Percentiles rank a stretch among this genome's conserved stretches.
phyloP scores from a whole-genome alignment of 2,888 invertebrate genomes.

The Heteropelma amictum region DNA sequence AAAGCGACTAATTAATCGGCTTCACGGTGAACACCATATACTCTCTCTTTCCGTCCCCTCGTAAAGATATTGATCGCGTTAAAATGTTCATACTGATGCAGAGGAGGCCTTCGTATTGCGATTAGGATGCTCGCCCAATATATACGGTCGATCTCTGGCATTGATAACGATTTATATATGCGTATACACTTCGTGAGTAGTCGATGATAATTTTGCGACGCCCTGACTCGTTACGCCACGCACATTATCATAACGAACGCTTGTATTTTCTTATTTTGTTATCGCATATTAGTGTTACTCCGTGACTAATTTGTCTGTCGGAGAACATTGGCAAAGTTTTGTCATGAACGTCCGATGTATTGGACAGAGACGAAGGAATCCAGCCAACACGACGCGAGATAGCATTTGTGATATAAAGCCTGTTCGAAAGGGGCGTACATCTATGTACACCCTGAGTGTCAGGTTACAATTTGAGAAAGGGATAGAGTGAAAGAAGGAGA shows the following conservation, averaged over 20 bases:
- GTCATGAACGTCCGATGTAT: constrained; percentile 1
- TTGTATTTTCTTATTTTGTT: constrained; percentile 60
- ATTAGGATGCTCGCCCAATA: constrained; percentile 28
- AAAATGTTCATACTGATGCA: constrained; percentile 24
- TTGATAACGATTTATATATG: constrained; percentile 29
- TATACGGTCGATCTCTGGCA: constrained; percentile 24
- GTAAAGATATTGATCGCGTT: constrained; percentile 53
- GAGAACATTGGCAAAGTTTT: constrained; percentile 11
- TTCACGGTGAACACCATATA: constrained; percentile 25
- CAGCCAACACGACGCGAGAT: constrained; percentile 48
- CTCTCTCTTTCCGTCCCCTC: constrained; percentile 2
- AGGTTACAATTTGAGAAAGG: constrained; percentile 66
- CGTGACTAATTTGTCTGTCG: constrained; percentile 65
- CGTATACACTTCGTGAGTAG: background rate
- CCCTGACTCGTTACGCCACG: constrained; percentile 26
- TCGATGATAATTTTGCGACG: constrained; percentile 50
- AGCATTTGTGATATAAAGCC: constrained; percentile 56
- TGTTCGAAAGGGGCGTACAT: constrained; percentile 74
- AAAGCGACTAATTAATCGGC: constrained; percentile 57
- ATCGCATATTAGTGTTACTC: constrained; percentile 56
- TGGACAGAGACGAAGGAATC: constrained; percentile 22
- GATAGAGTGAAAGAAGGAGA: background rate
- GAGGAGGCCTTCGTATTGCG: constrained; percentile 24
- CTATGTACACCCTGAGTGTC: constrained; percentile 70
- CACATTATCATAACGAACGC: constrained; percentile 12